Conservation (phyloP, 2,888 invertebrate genomes). For the Rhagonycha lutea region DNA sequence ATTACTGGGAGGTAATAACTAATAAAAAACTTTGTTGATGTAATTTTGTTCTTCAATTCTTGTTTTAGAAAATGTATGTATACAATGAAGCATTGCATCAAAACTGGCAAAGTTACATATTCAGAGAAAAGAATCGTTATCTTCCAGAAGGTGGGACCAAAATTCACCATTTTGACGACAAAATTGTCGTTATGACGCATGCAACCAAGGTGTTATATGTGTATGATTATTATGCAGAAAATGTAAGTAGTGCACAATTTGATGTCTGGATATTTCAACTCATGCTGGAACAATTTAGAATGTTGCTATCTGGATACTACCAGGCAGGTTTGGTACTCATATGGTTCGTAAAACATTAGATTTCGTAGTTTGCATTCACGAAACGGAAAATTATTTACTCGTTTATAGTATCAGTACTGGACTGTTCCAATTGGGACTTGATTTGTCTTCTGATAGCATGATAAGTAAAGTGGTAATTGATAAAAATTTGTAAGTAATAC, state of each 20-base stretch:
- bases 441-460: no score
- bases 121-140: no score
- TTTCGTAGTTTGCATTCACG: background rate
- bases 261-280: background rate
- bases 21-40: background rate
- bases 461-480: background rate
- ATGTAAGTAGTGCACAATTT: background rate
- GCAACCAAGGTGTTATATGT: background rate
- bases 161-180: background rate
- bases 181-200: background rate
- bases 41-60: background rate
- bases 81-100: background rate
- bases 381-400: no score
- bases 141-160: background rate
- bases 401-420: background rate
- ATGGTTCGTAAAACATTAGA: background rate
- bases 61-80: background rate
- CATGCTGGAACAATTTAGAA: background rate
- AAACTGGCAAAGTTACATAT: background rate
- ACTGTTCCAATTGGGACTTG: no score
- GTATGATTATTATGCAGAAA: background rate
- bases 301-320: no score
- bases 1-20: background rate
- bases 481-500: background rate
- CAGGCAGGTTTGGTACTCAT: no score